phyloP scores from a whole-genome alignment of 2,797 vertebrate genomes.

The Microchirus variegatus region DNA sequence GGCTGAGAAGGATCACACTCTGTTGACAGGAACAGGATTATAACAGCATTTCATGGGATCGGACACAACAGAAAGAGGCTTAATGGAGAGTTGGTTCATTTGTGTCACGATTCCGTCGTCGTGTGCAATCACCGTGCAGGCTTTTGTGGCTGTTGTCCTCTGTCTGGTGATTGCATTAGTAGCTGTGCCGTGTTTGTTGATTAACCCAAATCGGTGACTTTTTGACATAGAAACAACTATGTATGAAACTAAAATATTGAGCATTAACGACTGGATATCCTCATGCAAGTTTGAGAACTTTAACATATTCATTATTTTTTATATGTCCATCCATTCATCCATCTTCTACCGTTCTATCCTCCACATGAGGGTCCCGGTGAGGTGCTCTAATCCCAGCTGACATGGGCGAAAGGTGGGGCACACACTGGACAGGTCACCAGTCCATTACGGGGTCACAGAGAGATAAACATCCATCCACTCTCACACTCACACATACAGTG shows the following conservation, averaged over 20 bases:
- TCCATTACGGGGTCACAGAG: too few relatives aligned
- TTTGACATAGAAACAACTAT: background rate
- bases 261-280: too few relatives aligned
- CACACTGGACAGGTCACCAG: too few relatives aligned
- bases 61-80: background rate
- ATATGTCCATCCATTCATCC: too few relatives aligned
- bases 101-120: conserved; percentile 3
- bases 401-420: too few relatives aligned
- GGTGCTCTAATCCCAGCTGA: too few relatives aligned
- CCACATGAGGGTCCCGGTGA: too few relatives aligned
- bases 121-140: background rate
- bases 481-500: too few relatives aligned
- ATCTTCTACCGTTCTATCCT: too few relatives aligned
- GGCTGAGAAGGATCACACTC: conserved; percentile 10
- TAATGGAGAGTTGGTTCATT: background rate
- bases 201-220: conserved; percentile 11
- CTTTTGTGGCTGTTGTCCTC: conserved; percentile 16
- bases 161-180: background rate
- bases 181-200: conserved; percentile 20
- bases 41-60: background rate
- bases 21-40: conserved; percentile 20
- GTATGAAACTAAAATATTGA: conserved; percentile 8
- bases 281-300: too few relatives aligned
- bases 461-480: too few relatives aligned
- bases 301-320: too few relatives aligned